A percentile compares a stretch with the other conserved stretches of the same genome.
Evolutionary conservation across 1,140 invertebrate genomes (phyloP).

Genomic region (Andricus grossulariae): DNA sequence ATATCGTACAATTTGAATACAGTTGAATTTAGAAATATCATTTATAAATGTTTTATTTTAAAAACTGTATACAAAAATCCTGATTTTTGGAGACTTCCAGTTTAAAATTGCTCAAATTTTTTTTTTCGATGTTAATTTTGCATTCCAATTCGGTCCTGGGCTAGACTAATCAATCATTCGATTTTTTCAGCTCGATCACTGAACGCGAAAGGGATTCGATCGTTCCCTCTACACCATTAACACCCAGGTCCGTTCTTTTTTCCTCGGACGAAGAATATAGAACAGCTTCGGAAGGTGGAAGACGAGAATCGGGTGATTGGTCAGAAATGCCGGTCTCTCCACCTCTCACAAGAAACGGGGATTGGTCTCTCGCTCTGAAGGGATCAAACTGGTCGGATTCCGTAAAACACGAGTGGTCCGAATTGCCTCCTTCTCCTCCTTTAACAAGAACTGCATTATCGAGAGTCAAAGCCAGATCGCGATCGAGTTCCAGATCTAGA

Average conservation of each 20-base stretch:
- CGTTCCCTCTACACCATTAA: constrained; percentile 80
- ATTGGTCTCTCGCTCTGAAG: constrained; percentile 70
- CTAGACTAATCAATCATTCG: no score
- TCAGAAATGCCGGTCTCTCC: constrained; percentile 68
- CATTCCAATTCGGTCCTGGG: no score
- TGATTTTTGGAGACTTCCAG: no score
- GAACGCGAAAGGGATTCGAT: constrained; percentile 69
- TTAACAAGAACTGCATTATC: constrained; percentile 83
- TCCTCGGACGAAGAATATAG: constrained; percentile 91
- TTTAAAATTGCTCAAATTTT: no score
- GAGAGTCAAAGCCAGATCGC: constrained; percentile 85
- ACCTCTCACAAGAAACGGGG: constrained; percentile 69
- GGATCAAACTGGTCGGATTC: constrained; percentile 66
- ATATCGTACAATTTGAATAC: no score
- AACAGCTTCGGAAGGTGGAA: constrained; percentile 85
- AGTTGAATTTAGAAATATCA: no score
- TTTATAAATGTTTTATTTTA: no score
- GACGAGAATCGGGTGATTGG: constrained; percentile 72
- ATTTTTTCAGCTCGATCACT: constrained; percentile 57
- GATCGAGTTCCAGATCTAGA: constrained; percentile 75
- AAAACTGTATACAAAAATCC: no score
- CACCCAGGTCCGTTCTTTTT: constrained; percentile 81
- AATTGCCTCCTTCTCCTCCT: constrained; percentile 85
- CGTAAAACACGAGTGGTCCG: constrained; percentile 68
- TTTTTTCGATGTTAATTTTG: no score